Percentiles rank a stretch among this genome's conserved stretches.
These are phyloP conservation scores for Anableps anableps DNA, from an alignment of 2,797 vertebrate species.

Conservation along the genomic window DNA sequence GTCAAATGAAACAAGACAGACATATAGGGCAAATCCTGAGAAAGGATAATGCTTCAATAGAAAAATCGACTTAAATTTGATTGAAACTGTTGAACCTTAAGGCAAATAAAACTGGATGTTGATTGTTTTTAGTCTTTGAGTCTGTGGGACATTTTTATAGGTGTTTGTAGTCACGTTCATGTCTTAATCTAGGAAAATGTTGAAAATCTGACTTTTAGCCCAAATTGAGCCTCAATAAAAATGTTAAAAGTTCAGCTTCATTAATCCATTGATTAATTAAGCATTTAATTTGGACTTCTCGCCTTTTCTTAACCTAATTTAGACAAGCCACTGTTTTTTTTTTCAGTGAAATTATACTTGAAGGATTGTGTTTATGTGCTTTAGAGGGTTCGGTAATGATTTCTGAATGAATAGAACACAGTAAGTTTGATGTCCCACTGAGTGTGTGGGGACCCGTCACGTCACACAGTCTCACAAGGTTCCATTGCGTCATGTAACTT, in stretches of 20 bases:
- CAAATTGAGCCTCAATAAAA: background rate
- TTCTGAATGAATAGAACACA: too few species aligned
- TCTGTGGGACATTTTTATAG: background rate
- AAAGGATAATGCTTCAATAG: background rate
- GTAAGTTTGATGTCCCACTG: background rate
- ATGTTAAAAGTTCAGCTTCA: background rate
- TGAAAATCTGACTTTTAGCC: background rate
- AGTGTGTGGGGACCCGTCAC: background rate
- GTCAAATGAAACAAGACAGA: background rate
- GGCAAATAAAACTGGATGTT: background rate
- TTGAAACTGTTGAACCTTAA: background rate
- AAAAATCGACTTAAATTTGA: background rate
- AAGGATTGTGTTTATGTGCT: background rate
- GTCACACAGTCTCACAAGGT: background rate
- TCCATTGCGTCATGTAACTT: background rate
- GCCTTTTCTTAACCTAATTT: too few species aligned
- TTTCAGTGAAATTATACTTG: background rate
- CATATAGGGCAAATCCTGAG: background rate
- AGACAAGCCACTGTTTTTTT: background rate
- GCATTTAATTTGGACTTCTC: background rate
- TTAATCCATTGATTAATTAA: background rate
- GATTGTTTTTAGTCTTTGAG: background rate
- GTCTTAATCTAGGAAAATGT: background rate
- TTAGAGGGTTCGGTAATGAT: background rate
- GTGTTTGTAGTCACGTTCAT: background rate